Percentiles rank a stretch among this genome's conserved stretches.
phyloP scores from a whole-genome alignment of 1,140 invertebrate species.

The Druon quercuslanigerum region DNA sequence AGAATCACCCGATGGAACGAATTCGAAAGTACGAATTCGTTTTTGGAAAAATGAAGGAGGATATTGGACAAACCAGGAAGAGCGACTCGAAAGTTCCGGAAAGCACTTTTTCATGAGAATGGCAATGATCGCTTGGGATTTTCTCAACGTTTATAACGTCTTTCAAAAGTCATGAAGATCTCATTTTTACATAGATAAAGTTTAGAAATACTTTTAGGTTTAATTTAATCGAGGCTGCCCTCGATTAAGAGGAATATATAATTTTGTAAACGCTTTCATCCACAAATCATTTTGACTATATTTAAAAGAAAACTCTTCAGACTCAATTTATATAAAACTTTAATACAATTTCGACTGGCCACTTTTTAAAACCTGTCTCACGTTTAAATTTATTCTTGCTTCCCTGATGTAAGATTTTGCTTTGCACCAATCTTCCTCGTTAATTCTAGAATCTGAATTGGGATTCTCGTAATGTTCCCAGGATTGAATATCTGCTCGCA shows the following conservation, averaged over 20 bases:
- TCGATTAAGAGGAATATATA: too few species aligned
- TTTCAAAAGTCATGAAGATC: constrained; percentile 21
- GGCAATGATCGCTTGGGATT: constrained; percentile 51
- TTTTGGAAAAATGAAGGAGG: constrained; percentile 1
- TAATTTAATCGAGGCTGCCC: background rate
- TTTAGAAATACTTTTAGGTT: background rate
- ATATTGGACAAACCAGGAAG: constrained; percentile 3
- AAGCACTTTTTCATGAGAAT: constrained; percentile 49
- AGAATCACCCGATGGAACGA: background rate
- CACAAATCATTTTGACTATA: too few species aligned
- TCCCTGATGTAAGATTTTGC: constrained; percentile 77
- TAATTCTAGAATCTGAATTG: constrained; percentile 37
- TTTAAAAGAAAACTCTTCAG: too few species aligned
- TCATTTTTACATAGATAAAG: background rate
- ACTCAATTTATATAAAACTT: constrained; percentile 32
- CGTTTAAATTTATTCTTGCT: constrained; percentile 86
- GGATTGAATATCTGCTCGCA: constrained; percentile 70
- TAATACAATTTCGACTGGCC: constrained; percentile 65
- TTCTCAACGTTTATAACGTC: constrained; percentile 46
- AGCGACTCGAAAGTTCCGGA: constrained; percentile 31
- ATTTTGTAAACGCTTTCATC: too few species aligned
- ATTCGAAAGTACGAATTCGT: background rate
- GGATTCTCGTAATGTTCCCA: constrained; percentile 72
- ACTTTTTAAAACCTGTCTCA: constrained; percentile 81
- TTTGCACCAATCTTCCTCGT: constrained; percentile 74